Evolutionary conservation across 2,888 invertebrate species (phyloP), one percentile per base, ranked within the genome.

Genomic region (Apocheima hispidaria): DNA sequence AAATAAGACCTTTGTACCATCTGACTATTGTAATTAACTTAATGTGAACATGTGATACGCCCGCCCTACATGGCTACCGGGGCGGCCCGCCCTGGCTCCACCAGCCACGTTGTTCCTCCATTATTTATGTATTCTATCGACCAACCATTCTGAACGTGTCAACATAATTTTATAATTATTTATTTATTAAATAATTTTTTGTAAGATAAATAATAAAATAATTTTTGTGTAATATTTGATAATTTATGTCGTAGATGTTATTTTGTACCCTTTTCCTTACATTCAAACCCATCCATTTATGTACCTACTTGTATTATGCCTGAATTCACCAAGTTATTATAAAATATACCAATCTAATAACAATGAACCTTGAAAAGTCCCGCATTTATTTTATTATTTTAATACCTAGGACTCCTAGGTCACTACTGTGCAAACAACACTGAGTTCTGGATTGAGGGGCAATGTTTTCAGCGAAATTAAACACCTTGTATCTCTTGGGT

Each of bases 121-220:
- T 76, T 83, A 71, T 81, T 82, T 85, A 78, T 87, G 83, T 81
- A 82, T 77, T 81, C 74, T 77, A 73, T 79, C 76, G 78, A 82
- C 78, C 81, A 75, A 81, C 77, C 75, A 78, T 73, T 65, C 65
- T 78, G 78, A 85, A 83, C 75, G 82, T 78, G 83, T 83, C 83
- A 84, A 78, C 75, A 79, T 79, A 79, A 82, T 82, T 84, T 81
- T 83, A 83, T 79, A 77, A 80, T 83, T 82, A 88, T 88, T 87
- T 91, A 89, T 89, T 87, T 87, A 88, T 87, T 82, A 83, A 84
- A 86, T 82, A 80, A 85, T 82, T 79, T 87, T 87, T 88, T 91
- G 82, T 92, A 92, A 90, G 91, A 84, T 88, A 87, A 85, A 84
- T 83, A 90, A 88, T 90, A 90, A 89, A 87, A 89, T 85, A 90